Evolutionary conservation across 2,113 vertebrate genomes (phyloP).

Genomic region (Typhlomys cinereus): DNA sequence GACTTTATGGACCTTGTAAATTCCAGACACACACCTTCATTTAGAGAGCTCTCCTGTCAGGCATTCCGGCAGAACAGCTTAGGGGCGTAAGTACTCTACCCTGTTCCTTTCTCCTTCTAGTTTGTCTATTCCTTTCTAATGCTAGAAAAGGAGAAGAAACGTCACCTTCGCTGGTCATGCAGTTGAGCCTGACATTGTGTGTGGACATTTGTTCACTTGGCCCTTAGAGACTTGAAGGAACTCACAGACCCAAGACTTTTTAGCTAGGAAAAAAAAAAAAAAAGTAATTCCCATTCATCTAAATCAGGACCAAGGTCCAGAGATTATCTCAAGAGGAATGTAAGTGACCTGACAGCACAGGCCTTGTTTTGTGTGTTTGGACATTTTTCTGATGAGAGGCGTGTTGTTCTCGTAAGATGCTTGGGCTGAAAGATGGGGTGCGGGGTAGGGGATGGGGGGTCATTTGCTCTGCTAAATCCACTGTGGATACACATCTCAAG

Average conservation of each 20-base stretch:
- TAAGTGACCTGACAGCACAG: not conserved
- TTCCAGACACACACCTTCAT: constrained; percentile 3
- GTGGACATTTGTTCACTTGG: not conserved
- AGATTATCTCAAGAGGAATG: not conserved
- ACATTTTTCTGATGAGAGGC: no score
- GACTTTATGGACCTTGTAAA: constrained; percentile 29
- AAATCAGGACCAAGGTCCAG: not conserved
- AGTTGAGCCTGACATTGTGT: fast-evolving
- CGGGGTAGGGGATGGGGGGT: fast-evolving
- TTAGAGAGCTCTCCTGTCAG: constrained; percentile 20
- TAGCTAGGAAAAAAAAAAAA: not conserved
- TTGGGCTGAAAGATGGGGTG: no score
- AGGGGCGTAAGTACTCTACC: not conserved
- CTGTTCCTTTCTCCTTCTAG: not conserved
- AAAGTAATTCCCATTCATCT: not conserved
- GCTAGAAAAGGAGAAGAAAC: not conserved
- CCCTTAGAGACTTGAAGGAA: not conserved
- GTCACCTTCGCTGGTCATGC: fast-evolving
- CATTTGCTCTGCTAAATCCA: not conserved
- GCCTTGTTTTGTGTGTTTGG: not conserved
- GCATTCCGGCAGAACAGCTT: not conserved
- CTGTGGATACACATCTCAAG: no score
- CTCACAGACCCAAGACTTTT: not conserved
- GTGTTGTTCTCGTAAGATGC: not conserved
- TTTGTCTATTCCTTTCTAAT: not conserved